These are phyloP conservation scores for Diplazon laetatorius DNA, from an alignment of 2,888 invertebrate genomes.

Conservation along the genomic window DNA sequence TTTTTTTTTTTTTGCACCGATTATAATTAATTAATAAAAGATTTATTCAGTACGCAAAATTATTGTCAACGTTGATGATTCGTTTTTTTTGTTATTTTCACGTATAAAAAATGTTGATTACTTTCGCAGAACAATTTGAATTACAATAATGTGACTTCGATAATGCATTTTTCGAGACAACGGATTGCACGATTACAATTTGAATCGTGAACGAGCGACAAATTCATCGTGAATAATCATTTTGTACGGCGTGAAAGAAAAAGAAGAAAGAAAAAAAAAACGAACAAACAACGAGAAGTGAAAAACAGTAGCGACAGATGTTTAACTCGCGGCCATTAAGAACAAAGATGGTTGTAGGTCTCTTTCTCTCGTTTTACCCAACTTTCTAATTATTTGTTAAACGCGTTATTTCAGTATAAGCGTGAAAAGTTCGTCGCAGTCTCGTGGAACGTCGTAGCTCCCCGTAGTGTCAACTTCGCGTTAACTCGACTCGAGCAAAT, in stretches of 20 bases:
- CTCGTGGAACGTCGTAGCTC: slow-evolving; percentile 24
- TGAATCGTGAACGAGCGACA: not conserved
- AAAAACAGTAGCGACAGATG: slow-evolving; percentile 54
- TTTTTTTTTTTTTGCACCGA: too few relatives aligned
- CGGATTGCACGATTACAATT: not conserved
- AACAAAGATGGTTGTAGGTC: slow-evolving; percentile 2
- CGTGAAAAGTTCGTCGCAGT: slow-evolving; percentile 64
- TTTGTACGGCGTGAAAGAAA: slow-evolving; percentile 28
- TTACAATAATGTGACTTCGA: too few relatives aligned
- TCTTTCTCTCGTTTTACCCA: slow-evolving; percentile 52
- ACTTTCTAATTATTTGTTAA: slow-evolving; percentile 71
- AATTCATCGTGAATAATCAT: slow-evolving; percentile 52
- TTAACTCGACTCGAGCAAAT: too few relatives aligned
- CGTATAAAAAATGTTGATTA: too few relatives aligned
- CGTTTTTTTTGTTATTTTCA: too few relatives aligned
- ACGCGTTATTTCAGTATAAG: slow-evolving; percentile 65
- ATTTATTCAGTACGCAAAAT: slow-evolving; percentile 16
- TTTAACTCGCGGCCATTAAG: slow-evolving; percentile 28
- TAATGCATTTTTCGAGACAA: too few relatives aligned
- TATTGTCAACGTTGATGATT: not conserved
- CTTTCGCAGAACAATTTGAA: too few relatives aligned
- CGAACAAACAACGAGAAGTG: slow-evolving; percentile 17
- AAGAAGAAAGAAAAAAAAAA: not conserved
- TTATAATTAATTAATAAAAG: slow-evolving; percentile 23
- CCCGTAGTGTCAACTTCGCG: slow-evolving; percentile 24